A percentile compares a stretch with the other conserved stretches of the same genome.
Evolutionary conservation across 1,140 invertebrate species (phyloP).

Genomic region (Vanessa tameamea): DNA sequence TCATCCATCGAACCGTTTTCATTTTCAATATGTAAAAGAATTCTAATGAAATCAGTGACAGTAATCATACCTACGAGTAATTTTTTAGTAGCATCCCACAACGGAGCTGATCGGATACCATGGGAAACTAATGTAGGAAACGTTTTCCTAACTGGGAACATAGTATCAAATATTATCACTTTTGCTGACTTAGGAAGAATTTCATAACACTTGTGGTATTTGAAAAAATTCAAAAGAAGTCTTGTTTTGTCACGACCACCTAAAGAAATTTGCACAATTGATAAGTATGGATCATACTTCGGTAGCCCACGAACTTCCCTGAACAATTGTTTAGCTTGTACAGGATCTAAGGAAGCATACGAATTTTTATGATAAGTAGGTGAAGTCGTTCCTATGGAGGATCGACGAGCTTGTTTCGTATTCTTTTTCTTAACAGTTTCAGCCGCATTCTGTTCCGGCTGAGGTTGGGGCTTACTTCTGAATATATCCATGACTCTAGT

Average conservation of each 20-base stretch:
- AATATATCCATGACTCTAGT: slow-evolving; percentile 77
- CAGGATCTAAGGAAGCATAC: slow-evolving; percentile 70
- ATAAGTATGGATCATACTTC: slow-evolving; percentile 76
- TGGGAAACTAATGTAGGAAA: slow-evolving; percentile 75
- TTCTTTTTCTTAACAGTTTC: slow-evolving; percentile 67
- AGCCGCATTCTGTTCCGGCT: slow-evolving; percentile 50
- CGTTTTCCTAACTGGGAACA: slow-evolving; percentile 75
- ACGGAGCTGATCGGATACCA: slow-evolving; percentile 72
- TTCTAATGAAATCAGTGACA: slow-evolving; percentile 74
- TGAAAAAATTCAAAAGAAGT: slow-evolving; percentile 75
- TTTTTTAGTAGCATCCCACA: slow-evolving; percentile 75
- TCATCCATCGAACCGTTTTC: slow-evolving; percentile 72
- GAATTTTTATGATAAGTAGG: slow-evolving; percentile 78
- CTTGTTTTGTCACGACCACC: slow-evolving; percentile 76
- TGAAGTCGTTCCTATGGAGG: slow-evolving; percentile 74
- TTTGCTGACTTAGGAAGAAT: slow-evolving; percentile 76
- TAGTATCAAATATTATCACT: slow-evolving; percentile 77
- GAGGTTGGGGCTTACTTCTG: slow-evolving; percentile 64
- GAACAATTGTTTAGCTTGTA: slow-evolving; percentile 75
- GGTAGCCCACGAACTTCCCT: slow-evolving; percentile 74
- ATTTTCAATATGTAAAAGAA: slow-evolving; percentile 64
- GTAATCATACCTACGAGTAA: slow-evolving; percentile 74
- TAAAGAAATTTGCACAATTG: slow-evolving; percentile 76
- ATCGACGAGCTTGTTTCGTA: slow-evolving; percentile 60
- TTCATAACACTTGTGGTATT: slow-evolving; percentile 77